Percentiles rank a stretch among this genome's conserved stretches.
phyloP scores from a whole-genome alignment of 1,140 invertebrate genomes.

The Leptinotarsa undecemlineata region DNA sequence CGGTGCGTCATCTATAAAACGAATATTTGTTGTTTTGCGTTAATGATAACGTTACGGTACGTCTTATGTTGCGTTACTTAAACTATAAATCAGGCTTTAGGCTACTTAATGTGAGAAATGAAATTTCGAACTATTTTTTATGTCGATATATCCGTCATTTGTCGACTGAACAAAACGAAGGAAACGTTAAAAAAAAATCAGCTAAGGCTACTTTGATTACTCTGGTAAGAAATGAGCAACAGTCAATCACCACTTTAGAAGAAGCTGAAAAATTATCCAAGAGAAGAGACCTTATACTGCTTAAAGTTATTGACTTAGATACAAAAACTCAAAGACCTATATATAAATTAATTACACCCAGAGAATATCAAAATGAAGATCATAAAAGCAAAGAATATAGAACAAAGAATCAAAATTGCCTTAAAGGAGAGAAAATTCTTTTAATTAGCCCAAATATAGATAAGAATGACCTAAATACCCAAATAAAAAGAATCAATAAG shows the following conservation, averaged over 20 bases:
- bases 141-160: not conserved
- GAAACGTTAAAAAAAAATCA: constrained; percentile 43
- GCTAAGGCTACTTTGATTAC: constrained; percentile 50
- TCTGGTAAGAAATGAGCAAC: constrained; percentile 45
- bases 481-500: constrained; percentile 66
- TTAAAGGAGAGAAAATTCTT: constrained; percentile 64
- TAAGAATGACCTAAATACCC: constrained; percentile 66
- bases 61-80: too few relatives aligned
- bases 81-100: too few relatives aligned
- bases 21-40: too few relatives aligned
- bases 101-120: too few relatives aligned
- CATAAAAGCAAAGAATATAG: constrained; percentile 49
- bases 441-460: constrained; percentile 64
- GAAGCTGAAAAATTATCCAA: constrained; percentile 67
- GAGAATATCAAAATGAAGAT: constrained; percentile 52
- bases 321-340: constrained; percentile 64
- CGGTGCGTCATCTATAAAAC: too few relatives aligned
- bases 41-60: too few relatives aligned
- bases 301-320: constrained; percentile 66
- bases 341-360: constrained; percentile 61
- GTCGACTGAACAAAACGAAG: constrained; percentile 24
- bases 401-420: constrained; percentile 41
- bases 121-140: too few relatives aligned
- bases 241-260: constrained; percentile 51
- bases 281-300: constrained; percentile 65